Evolutionary conservation across 2,888 invertebrate genomes (phyloP).

Genomic region (Spodoptera littoralis): DNA sequence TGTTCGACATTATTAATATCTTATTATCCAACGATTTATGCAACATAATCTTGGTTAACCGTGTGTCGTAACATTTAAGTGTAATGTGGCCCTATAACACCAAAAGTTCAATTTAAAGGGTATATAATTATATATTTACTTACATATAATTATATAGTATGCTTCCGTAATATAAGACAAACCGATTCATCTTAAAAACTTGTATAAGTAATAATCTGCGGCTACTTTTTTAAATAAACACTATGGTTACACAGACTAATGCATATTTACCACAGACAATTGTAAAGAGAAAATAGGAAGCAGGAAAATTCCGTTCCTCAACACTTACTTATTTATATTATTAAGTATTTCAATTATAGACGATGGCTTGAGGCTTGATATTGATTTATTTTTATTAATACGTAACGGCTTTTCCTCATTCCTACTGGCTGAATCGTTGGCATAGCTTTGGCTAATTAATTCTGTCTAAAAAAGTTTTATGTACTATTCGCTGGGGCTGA

Average conservation of each 20-base stretch:
- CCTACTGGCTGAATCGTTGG: no score
- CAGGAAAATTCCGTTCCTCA: slow-evolving; percentile 25
- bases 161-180: slow-evolving; percentile 6
- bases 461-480: no score
- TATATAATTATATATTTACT: slow-evolving; percentile 11
- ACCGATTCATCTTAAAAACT: slow-evolving; percentile 12
- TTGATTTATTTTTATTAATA: no score
- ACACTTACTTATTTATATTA: slow-evolving; percentile 16
- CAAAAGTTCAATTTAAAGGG: slow-evolving; percentile 10
- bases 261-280: slow-evolving; percentile 58
- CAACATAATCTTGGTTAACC: slow-evolving; percentile 26
- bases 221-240: slow-evolving; percentile 37
- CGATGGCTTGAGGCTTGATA: no score
- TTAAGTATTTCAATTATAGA: background rate
- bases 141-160: slow-evolving; percentile 19
- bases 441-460: no score
- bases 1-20: slow-evolving; percentile 25
- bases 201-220: background rate
- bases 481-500: no score
- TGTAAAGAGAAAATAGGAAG: slow-evolving; percentile 59
- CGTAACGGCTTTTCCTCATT: no score
- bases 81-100: slow-evolving; percentile 36
- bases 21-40: slow-evolving; percentile 51
- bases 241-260: slow-evolving; percentile 15
- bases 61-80: slow-evolving; percentile 35